These are phyloP conservation scores for Phanerotoma sp. DNA, from an alignment of 2,888 invertebrate genomes.

Conservation along the genomic window DNA sequence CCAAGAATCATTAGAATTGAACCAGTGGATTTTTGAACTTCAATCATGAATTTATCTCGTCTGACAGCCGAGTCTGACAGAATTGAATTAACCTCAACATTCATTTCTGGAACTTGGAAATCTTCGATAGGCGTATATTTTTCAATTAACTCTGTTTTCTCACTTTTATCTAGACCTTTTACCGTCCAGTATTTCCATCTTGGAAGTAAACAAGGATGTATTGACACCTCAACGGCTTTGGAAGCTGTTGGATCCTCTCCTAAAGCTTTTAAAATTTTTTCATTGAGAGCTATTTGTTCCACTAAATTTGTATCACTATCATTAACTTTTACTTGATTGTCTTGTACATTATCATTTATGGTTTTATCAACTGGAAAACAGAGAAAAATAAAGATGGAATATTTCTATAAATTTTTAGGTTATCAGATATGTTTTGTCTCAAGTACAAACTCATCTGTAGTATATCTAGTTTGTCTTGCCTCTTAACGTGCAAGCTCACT, in stretches of 20 bases:
- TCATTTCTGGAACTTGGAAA: conserved; percentile 19
- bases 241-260: conserved; percentile 21
- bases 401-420: neutral
- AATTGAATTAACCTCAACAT: conserved; percentile 1
- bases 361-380: too few relatives aligned
- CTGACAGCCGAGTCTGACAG: conserved; percentile 13
- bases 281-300: too few relatives aligned
- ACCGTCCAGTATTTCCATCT: conserved; percentile 21
- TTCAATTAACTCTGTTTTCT: conserved; percentile 11
- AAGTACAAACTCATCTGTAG: neutral
- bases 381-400: neutral
- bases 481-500: neutral
- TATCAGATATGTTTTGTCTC: neutral
- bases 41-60: conserved; percentile 11
- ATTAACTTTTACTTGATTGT: too few relatives aligned
- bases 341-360: too few relatives aligned
- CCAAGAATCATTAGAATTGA: conserved; percentile 15
- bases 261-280: conserved; percentile 13
- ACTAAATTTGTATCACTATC: too few relatives aligned
- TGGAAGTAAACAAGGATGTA: conserved; percentile 2
- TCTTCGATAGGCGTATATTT: conserved; percentile 15
- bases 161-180: conserved; percentile 17
- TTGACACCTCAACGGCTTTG: conserved; percentile 13
- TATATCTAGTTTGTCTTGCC: neutral
- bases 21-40: conserved; percentile 7